Percentiles rank a stretch among this genome's conserved stretches.
phyloP scores from a whole-genome alignment of 2,113 vertebrate species.

The Puma concolor region DNA sequence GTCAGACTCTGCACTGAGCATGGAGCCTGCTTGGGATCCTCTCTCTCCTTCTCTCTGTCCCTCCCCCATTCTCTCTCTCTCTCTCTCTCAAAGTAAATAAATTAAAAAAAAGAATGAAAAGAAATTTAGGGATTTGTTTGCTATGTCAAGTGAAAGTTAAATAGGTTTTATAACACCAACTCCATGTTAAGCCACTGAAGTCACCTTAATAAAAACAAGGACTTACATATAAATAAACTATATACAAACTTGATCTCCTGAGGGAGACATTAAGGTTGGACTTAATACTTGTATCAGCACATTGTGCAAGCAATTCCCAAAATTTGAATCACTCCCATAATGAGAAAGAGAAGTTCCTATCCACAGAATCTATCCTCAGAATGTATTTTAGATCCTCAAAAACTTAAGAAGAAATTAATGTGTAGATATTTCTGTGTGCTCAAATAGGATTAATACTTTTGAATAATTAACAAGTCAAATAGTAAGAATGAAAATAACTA shows the following conservation, averaged over 20 bases:
- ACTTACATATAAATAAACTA: not conserved
- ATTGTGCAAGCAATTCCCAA: not conserved
- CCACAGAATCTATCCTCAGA: not conserved
- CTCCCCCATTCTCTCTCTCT: too few relatives aligned
- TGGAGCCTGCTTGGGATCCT: too few relatives aligned
- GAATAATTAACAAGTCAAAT: not conserved
- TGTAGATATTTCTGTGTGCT: not conserved
- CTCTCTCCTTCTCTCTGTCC: too few relatives aligned
- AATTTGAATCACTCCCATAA: not conserved
- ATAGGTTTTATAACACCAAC: not conserved
- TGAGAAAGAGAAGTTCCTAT: not conserved
- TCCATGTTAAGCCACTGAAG: not conserved
- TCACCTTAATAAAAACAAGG: not conserved
- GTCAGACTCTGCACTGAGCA: too few relatives aligned
- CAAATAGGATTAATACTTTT: not conserved
- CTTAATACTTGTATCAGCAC: not conserved
- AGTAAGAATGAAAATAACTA: slow-evolving; percentile 35
- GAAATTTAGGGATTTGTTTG: not conserved
- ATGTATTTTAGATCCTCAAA: not conserved
- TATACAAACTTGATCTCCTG: not conserved
- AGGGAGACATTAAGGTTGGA: not conserved
- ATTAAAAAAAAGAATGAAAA: not conserved
- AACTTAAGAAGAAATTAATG: not conserved
- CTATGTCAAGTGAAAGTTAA: not conserved
- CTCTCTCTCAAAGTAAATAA: too few relatives aligned